These are phyloP conservation scores for Corydoras sp. DNA, from an alignment of 2,113 vertebrate species.

Conservation along the genomic window DNA sequence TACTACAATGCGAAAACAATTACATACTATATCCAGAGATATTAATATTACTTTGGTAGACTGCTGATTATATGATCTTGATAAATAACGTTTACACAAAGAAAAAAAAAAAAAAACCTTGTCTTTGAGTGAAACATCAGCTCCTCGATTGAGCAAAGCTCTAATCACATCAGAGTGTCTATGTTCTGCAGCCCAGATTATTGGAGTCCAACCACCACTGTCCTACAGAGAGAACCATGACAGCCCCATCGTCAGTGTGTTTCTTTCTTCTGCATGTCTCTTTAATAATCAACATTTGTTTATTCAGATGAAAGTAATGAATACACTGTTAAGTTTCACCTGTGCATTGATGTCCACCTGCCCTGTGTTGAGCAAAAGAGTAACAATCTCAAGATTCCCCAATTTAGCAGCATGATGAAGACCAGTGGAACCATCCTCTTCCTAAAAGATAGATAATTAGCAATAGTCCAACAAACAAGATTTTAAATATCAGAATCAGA, in stretches of 20 bases:
- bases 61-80: too few relatives aligned
- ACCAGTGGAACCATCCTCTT: slow-evolving; percentile 84
- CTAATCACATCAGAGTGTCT: slow-evolving; percentile 82
- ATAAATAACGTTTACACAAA: too few relatives aligned
- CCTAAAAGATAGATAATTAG: slow-evolving; percentile 54
- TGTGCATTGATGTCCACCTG: slow-evolving; percentile 88
- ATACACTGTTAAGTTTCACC: slow-evolving; percentile 43
- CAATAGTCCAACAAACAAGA: too few relatives aligned
- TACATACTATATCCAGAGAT: too few relatives aligned
- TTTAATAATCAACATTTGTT: not conserved
- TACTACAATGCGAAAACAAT: too few relatives aligned
- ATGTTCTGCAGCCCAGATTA: slow-evolving; percentile 91
- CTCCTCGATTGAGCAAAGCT: slow-evolving; percentile 78
- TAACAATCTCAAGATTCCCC: slow-evolving; percentile 80
- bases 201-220: slow-evolving; percentile 86
- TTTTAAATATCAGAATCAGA: too few relatives aligned
- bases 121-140: slow-evolving; percentile 79
- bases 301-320: not conserved
- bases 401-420: slow-evolving; percentile 87
- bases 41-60: too few relatives aligned
- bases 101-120: slow-evolving; percentile 60
- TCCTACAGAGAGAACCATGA: slow-evolving; percentile 60
- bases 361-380: slow-evolving; percentile 78
- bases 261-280: not conserved
- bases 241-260: not conserved